Evolutionary conservation across 2,888 invertebrate genomes (phyloP).

Genomic region (Norana najaformis): DNA sequence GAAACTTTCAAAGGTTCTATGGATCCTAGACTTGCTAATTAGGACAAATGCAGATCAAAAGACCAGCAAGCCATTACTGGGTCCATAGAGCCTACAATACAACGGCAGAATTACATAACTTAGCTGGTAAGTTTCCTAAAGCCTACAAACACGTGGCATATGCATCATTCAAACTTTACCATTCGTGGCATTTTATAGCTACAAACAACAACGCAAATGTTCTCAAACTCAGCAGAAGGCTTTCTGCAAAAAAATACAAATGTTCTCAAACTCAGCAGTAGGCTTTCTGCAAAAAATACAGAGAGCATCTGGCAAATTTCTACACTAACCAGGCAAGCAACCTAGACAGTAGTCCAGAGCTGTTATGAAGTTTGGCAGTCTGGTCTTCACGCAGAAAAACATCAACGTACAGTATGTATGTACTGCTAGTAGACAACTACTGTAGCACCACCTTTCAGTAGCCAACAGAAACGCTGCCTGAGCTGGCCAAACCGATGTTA

Average conservation of each 20-base stretch:
- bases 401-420: not conserved
- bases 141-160: not conserved
- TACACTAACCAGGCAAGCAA: not conserved
- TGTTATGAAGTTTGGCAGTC: too few relatives aligned
- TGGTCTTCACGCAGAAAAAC: not conserved
- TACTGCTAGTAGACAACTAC: too few relatives aligned
- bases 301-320: not conserved
- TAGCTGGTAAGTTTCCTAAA: not conserved
- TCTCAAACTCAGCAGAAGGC: not conserved
- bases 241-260: not conserved
- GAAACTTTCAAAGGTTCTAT: not conserved
- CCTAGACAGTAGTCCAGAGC: too few relatives aligned
- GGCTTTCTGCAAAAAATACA: not conserved
- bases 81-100: not conserved
- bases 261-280: not conserved
- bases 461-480: too few relatives aligned
- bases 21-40: not conserved
- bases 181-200: too few relatives aligned
- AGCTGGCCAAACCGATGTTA: too few relatives aligned
- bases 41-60: not conserved
- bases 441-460: too few relatives aligned
- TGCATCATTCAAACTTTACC: not conserved
- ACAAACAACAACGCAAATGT: too few relatives aligned
- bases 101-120: not conserved
- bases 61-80: not conserved